Evolutionary conservation across 30 jellyfish, hydroid and myxozoan genomes (phyloP), one percentile per base, ranked within the genome.

Genomic region (Pseudorhiza aurosa): DNA sequence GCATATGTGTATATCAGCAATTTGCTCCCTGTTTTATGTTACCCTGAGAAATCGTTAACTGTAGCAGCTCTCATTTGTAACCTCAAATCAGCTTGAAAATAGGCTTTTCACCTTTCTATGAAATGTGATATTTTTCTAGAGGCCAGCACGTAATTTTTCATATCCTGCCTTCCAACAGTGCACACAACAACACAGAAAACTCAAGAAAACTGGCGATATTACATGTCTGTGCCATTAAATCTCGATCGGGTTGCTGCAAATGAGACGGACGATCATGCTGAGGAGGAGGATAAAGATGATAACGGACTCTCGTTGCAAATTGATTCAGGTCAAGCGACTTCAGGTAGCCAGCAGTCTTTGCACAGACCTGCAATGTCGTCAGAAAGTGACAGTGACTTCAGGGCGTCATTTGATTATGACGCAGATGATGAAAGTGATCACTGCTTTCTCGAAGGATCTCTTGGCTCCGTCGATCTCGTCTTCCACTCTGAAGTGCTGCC

Each of bases 351-450:
- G 30, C 77, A 45, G 35, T 84, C 95, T 8, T 53, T 64, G 9
- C 73, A 46, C 19, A 62, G 59, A 43, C 57, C 32, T 15, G 28
- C 75, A 8, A 15, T 72, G 22, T 35, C 85, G 24, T 72, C 88
- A 17, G 79, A 63, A 62, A 77, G 92, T 40, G 96, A 87, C 22
- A 90, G 73, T 46, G 97, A 94, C 29, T 40, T 24, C 49, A 42
- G 25, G 59, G 24, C 21, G 26, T 65, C 91, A 47, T 65, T 31
- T 22, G 87, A 87, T 30, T 94, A 94, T 78, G 99, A 94, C 63
- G 99, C 99, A 11, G 99, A 94, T 62, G 95, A 87, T 58, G 99
- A 94, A 42, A 67, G 88, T 55, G 99, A 94, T 25, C 81, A 49
- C 15, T 53, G 77, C 39, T 29, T 31, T 7, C 15, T 5, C 11